phyloP scores from a whole-genome alignment of 2,888 invertebrate species.

The Drosophila quinaria region DNA sequence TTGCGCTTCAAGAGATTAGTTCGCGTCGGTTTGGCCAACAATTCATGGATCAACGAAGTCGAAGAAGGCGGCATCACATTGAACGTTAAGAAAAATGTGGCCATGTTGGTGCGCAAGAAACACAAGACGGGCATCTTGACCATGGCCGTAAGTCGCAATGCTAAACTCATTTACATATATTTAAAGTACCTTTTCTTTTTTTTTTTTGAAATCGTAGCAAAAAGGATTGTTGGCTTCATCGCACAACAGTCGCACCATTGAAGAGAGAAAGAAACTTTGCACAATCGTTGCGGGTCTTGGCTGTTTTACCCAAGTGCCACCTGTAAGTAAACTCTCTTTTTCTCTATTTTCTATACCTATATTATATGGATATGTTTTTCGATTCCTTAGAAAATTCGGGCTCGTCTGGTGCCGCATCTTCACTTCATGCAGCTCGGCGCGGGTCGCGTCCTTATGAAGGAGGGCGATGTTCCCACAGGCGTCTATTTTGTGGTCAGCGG shows the following conservation, averaged over 20 bases:
- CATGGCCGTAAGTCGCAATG: constrained; percentile 46
- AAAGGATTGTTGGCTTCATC: constrained; percentile 88
- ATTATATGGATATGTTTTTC: neutral
- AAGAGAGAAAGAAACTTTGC: constrained; percentile 88
- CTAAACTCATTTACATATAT: neutral
- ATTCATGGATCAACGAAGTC: constrained; percentile 49
- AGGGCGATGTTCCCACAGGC: constrained; percentile 88
- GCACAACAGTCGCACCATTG: constrained; percentile 87
- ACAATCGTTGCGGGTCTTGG: constrained; percentile 88
- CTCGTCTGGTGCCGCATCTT: constrained; percentile 88
- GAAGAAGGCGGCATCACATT: constrained; percentile 54
- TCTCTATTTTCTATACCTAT: constrained; percentile 40
- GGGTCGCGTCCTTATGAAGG: constrained; percentile 88
- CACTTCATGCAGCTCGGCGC: constrained; percentile 88
- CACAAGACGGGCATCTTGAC: constrained; percentile 64
- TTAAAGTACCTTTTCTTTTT: neutral
- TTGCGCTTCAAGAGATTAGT: constrained; percentile 56
- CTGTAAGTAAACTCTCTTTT: constrained; percentile 78
- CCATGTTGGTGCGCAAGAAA: constrained; percentile 61
- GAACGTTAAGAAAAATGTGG: constrained; percentile 68
- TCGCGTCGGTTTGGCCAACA: constrained; percentile 42
- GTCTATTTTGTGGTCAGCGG: constrained; percentile 90
- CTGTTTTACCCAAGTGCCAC: constrained; percentile 89
- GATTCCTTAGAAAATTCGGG: constrained; percentile 87
- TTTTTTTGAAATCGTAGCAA: constrained; percentile 85